Conservation (phyloP, 1,140 invertebrate genomes). For the Portunus trituberculatus region DNA sequence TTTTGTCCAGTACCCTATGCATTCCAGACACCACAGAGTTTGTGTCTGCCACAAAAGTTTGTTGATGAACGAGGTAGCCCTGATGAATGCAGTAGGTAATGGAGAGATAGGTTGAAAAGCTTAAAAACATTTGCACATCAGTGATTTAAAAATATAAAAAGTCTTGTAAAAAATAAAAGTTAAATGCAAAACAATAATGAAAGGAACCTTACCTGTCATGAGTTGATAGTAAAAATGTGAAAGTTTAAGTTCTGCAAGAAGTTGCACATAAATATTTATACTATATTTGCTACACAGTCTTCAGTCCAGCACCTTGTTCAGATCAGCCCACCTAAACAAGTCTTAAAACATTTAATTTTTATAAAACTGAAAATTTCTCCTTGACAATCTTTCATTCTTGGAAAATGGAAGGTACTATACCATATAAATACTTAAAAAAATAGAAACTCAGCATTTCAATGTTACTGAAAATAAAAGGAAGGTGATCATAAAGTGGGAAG, state of each 20-base stretch:
- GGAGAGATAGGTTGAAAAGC: neutral
- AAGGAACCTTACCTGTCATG: neutral
- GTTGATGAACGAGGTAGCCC: neutral
- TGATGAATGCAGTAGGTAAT: constrained; percentile 22
- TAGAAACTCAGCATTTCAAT: neutral
- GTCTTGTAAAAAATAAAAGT: neutral
- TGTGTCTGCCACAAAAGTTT: constrained; percentile 1
- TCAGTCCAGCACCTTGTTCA: neutral
- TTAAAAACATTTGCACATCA: neutral
- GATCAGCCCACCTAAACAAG: neutral
- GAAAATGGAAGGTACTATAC: neutral
- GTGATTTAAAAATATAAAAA: neutral
- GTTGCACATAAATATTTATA: neutral
- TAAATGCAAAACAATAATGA: neutral
- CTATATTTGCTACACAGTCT: neutral
- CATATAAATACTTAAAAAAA: neutral
- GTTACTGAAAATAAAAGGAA: too few relatives aligned
- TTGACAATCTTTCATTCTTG: neutral
- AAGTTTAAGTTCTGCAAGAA: neutral
- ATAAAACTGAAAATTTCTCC: neutral
- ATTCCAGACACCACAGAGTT: neutral
- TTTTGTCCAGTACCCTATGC: neutral
- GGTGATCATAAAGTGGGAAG: neutral
- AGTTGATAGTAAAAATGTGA: neutral
- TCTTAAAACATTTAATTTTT: neutral